Base-by-base conservation (phyloP, 2,888 invertebrate genomes). In the Stenurella melanura region DNA sequence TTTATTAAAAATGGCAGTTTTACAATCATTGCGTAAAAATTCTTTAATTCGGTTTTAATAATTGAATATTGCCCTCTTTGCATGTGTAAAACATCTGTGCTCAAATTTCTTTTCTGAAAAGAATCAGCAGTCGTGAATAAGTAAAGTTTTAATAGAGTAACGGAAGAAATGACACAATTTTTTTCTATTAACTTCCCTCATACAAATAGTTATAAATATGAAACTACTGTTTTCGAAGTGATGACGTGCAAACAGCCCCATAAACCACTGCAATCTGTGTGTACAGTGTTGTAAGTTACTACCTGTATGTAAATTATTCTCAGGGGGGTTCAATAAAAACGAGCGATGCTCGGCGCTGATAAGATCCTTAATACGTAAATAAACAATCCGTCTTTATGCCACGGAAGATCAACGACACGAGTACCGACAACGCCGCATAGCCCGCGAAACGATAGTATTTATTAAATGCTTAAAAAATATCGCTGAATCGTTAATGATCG, bases 401-500 rank as follows among this genome's bases (percentile, higher is more conserved):
- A 19, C 26, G 15, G 70, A 60, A 61, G 72, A 60, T 63, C 72
- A 72, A 70, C 70, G 70, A 60, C 70, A 70, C 61, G 15, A 50
- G 38, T 9, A 69, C n/a, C 42, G 34, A 18, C 38, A 19, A 19
- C 34, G 10, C 12, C 19, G 70, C 63, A 21, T 18, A n/a, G 17
- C 63, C 30, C 63, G 61, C 50, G 26, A 54, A 50, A 17, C 61
- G 61, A 54, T 61, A 63, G 30, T 72, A 50, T 72, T 72, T 63
- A 63, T 72, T 72, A 72, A 72, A 72, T 54, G 34, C 63, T 63
- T 72, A 72, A 61, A 72, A 72, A 72, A 72, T 63, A 63, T 63
- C 66, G 74, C 21, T 57, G 68, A 69, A 69, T 82, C 82, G 79
- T 76, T 70, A 54, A 71, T 60, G 73, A 69, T 83, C 82, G 82